Evolutionary conservation across 2,888 invertebrate species (phyloP), one percentile per base, ranked within the genome.

Genomic region (Machimus atricapillus): DNA sequence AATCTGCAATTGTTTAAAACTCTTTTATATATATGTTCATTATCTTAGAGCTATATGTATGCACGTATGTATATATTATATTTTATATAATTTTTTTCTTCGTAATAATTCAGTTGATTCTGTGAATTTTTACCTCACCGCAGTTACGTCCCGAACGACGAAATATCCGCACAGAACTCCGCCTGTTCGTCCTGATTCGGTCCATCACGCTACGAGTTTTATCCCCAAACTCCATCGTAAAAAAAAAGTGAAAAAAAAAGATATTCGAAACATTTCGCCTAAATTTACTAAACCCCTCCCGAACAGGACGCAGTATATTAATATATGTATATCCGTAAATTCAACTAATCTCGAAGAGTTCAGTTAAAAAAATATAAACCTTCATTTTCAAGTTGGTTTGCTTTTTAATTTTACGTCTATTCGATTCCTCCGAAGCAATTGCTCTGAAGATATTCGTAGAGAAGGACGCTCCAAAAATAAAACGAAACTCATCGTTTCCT

Each of bases 1-100:
- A 79, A 58, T 66, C 58, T 82, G 58, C 56, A 66, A 31, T 82
- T 82, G 34, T 27, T 82, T 37, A 58, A 82, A 82, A 82, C 76
- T 76, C 16, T 76, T 76, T 76, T 31, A 76, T 76, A 76, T 76
- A 76, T 76, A 76, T 76, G 76, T 76, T 37, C 40, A 76, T 23
- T 66, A 78, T 16, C 79, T 46, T 79, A 76, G 78, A 79, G 56
- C 79, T 79, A 82, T 82, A 66, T 82, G 66, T 82, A 76, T 76
- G 76, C 76, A 76, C 34, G 81, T 81, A 82, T 58, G 82, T 82
- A 40, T 82, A 52, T 82, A 40, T 27, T 58, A 58, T 82, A 82
- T 19, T 82, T 82, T 82, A 82, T 66, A 58, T 37, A 31, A 37
- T 77, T 37, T 43, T n/a, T 78, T 78, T 16, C 43, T 46, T 79